phyloP scores from a whole-genome alignment of 2,888 invertebrate species.

The Leptopilina syphax region DNA sequence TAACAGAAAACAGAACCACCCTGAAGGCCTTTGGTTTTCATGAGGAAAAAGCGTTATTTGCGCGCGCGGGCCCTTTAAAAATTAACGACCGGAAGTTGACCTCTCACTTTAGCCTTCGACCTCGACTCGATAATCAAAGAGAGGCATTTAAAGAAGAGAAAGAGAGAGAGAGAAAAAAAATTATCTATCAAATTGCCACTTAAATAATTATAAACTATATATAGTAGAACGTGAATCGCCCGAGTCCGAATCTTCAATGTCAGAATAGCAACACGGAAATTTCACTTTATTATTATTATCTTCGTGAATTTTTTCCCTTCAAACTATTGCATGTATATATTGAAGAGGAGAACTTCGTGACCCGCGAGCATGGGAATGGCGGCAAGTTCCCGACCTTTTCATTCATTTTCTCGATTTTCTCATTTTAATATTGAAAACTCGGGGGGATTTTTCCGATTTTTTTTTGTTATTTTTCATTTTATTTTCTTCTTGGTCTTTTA shows the following conservation, averaged over 20 bases:
- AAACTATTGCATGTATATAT: conserved; percentile 12
- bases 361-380: conserved; percentile 34
- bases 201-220: conserved; percentile 54
- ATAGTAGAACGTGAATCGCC: conserved; percentile 53
- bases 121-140: conserved; percentile 48
- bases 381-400: conserved; percentile 17
- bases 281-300: conserved; percentile 33
- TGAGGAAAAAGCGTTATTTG: background rate
- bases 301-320: background rate
- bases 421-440: no score
- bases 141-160: conserved; percentile 47
- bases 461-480: no score
- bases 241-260: conserved; percentile 14
- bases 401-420: background rate
- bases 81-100: conserved; percentile 71
- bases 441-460: no score
- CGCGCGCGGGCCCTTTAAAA: conserved; percentile 63
- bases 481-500: no score
- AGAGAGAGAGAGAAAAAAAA: background rate
- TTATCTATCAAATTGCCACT: conserved; percentile 56
- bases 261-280: conserved; percentile 21
- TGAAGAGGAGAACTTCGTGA: conserved; percentile 15
- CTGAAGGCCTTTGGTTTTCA: no score
- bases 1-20: no score
- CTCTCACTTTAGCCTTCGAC: conserved; percentile 58